Evolutionary conservation across 2,888 invertebrate species (phyloP).

Genomic region (Ditula angustiorana): DNA sequence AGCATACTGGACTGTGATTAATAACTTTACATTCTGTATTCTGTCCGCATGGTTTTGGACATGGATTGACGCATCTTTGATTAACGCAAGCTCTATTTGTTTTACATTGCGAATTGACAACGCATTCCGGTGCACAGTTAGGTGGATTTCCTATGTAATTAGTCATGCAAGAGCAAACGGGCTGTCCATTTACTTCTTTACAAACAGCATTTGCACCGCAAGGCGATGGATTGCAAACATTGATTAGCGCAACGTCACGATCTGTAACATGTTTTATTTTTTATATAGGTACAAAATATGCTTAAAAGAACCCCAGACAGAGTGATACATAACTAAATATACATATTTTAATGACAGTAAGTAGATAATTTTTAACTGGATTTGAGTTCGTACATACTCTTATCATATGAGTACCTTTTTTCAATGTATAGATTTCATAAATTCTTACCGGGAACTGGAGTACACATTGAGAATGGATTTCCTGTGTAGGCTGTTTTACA

Average conservation of each 20-base stretch:
- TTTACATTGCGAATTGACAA: constrained; percentile 88
- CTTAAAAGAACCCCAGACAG: too few species aligned
- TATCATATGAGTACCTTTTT: too few species aligned
- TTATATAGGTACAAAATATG: background rate
- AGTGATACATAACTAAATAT: too few species aligned
- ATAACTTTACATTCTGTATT: constrained; percentile 89
- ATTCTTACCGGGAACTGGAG: constrained; percentile 66
- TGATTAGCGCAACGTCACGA: constrained; percentile 60
- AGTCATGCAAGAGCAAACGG: constrained; percentile 89
- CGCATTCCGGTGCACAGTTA: constrained; percentile 87
- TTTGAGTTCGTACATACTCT: background rate
- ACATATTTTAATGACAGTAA: too few species aligned
- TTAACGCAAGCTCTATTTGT: constrained; percentile 88
- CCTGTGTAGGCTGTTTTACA: constrained; percentile 87
- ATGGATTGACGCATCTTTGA: constrained; percentile 89
- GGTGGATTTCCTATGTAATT: constrained; percentile 88
- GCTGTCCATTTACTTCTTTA: constrained; percentile 88
- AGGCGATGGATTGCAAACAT: constrained; percentile 90
- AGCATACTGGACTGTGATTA: constrained; percentile 90
- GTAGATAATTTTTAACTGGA: too few species aligned
- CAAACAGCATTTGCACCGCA: constrained; percentile 91
- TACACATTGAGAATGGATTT: constrained; percentile 87
- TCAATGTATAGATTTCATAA: background rate
- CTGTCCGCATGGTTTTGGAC: constrained; percentile 88
- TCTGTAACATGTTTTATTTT: constrained; percentile 57